phyloP scores from a whole-genome alignment of 53 echinoderm and acorn worm species.

The Actinopyga echinites region DNA sequence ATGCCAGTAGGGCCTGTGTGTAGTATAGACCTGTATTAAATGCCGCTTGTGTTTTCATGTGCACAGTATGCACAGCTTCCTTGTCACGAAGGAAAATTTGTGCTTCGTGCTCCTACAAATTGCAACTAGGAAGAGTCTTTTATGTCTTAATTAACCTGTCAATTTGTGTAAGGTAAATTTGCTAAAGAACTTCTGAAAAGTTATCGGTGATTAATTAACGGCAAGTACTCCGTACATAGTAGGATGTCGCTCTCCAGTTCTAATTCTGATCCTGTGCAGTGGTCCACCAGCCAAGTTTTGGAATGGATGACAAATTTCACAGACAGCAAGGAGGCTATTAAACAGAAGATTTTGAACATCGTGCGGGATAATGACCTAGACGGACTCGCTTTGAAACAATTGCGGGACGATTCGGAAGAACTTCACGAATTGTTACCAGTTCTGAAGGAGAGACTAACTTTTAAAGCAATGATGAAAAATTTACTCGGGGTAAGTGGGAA shows the following conservation, averaged over 20 bases:
- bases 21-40: no score
- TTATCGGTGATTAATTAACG: no score
- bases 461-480: constrained; percentile 70
- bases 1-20: no score
- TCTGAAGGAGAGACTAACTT: constrained; percentile 78
- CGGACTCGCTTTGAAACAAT: constrained; percentile 74
- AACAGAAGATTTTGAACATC: constrained; percentile 61
- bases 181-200: no score
- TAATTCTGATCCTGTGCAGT: constrained; percentile 44
- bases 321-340: constrained; percentile 65
- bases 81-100: no score
- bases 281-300: constrained; percentile 62
- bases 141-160: no score
- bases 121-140: no score
- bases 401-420: constrained; percentile 73
- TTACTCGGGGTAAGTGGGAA: constrained; percentile 78
- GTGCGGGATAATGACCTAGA: constrained; percentile 75
- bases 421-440: constrained; percentile 74
- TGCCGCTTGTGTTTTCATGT: no score
- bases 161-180: no score
- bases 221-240: not conserved
- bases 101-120: no score
- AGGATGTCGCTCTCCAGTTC: not conserved
- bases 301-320: constrained; percentile 70
- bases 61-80: no score